These are phyloP conservation scores for Hemicentrotus pulcherrimus DNA, from an alignment of 35 echinoderm and acorn worm species.

Conservation along the genomic window DNA sequence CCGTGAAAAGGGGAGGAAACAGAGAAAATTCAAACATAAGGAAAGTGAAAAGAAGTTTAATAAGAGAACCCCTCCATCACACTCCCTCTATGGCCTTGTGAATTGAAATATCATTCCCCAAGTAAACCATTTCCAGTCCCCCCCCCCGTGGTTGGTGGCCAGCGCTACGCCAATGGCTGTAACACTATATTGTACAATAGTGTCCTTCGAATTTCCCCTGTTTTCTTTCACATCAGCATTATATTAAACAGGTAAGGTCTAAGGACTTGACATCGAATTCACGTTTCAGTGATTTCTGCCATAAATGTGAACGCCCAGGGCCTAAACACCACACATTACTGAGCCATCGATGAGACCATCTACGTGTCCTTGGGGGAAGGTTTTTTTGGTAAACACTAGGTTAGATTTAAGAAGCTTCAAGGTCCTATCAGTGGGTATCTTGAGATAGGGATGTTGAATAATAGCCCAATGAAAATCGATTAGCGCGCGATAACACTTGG, in stretches of 20 bases:
- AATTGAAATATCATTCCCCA: no score
- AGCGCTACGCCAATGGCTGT: no score
- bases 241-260: neutral
- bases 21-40: no score
- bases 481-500: conserved; percentile 8
- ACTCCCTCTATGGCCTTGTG: no score
- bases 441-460: neutral
- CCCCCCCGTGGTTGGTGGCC: no score
- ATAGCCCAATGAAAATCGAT: neutral
- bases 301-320: neutral
- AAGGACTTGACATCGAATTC: neutral
- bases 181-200: no score
- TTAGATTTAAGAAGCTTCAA: neutral
- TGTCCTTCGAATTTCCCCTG: no score
- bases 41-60: no score
- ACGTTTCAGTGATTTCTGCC: neutral
- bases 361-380: neutral
- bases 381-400: neutral
- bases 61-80: no score
- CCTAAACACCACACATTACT: neutral
- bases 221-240: neutral
- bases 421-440: neutral
- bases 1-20: no score
- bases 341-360: neutral
- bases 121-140: no score